Evolutionary conservation across 2,797 vertebrate genomes (phyloP), one percentile per base, ranked within the genome.

Genomic region (Acipenser ruthenus): DNA sequence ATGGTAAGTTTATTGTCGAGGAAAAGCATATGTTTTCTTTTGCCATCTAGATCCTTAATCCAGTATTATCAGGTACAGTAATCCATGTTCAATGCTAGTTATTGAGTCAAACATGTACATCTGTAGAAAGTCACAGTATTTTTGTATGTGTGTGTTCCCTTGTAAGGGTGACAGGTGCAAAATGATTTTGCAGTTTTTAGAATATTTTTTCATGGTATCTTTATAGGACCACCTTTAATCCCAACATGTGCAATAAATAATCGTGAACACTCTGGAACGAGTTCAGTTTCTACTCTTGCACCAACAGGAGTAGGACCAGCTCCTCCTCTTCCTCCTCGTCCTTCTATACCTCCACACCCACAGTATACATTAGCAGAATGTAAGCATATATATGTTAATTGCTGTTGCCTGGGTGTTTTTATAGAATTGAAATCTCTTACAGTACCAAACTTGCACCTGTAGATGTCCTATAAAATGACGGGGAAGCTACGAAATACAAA

Each of bases 321-420:
- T 66, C 81, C 65, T 71, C 65, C 69, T 23, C 78, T 73, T 68
- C 79, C 65, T 66, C 73, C 83, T 83, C 86, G 88, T 84, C 85
- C 89, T 60, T 77, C 84, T 70, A 83, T 95, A 75, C 90, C 95
- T 82, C 92, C 95, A 77, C 96, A 94, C 81, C 95, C 96, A 73
- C 94, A 93, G 78, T 99, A 98, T 71, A 91, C 93, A 74, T 92
- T 95, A 72, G 93, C 96, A 76, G 95, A 98, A 93, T 94, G 96
- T 98, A 94, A 97, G 96, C 82, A 82, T 55, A 69, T 65, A 59
- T 71, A 72, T 70, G 76, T 82, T 69, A 73, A 1, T 72, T 58
- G 4, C 55, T 58, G 2, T 58, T 81, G 76, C 74, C 71, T 71
- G 70, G 66, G 13, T 37, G 13, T 66, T 23, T 65, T 23, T 37